Evolutionary conservation across 2,113 vertebrate genomes (phyloP).

Genomic region (Chaenocephalus aceratus): DNA sequence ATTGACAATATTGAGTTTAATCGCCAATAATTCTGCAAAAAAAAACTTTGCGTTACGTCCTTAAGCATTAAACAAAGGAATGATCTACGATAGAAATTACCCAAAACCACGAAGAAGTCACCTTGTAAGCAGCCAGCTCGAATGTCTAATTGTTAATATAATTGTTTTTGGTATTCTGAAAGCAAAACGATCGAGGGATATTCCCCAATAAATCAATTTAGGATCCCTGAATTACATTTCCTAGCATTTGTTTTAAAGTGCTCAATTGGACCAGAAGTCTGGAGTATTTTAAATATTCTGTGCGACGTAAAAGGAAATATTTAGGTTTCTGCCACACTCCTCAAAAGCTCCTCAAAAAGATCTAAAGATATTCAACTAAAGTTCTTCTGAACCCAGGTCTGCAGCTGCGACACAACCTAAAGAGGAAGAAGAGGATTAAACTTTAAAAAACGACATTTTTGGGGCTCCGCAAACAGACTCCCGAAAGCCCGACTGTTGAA

Average conservation of each 20-base stretch:
- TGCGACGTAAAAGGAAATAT: background rate
- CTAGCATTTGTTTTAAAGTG: conserved; percentile 46
- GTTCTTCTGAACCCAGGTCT: conserved; percentile 43
- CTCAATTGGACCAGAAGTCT: too few relatives aligned
- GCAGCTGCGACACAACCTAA: conserved; percentile 35
- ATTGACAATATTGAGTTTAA: too few relatives aligned
- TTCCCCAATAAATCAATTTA: background rate
- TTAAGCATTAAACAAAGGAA: too few relatives aligned
- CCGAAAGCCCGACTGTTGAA: background rate
- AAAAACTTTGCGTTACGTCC: too few relatives aligned
- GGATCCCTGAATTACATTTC: background rate
- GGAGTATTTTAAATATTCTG: background rate
- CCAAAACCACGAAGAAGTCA: too few relatives aligned
- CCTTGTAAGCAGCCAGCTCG: too few relatives aligned
- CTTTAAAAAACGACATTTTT: background rate
- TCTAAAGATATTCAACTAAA: too few relatives aligned
- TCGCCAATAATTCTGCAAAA: too few relatives aligned
- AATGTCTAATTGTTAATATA: too few relatives aligned
- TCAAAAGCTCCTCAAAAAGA: background rate
- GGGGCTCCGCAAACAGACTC: conserved; percentile 12
- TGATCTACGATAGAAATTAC: too few relatives aligned
- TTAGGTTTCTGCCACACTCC: background rate
- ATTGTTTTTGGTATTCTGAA: too few relatives aligned
- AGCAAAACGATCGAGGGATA: too few relatives aligned
- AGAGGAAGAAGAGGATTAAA: background rate